Evolutionary conservation across 2,113 vertebrate genomes (phyloP).

Genomic region (Toxotes chatareus): DNA sequence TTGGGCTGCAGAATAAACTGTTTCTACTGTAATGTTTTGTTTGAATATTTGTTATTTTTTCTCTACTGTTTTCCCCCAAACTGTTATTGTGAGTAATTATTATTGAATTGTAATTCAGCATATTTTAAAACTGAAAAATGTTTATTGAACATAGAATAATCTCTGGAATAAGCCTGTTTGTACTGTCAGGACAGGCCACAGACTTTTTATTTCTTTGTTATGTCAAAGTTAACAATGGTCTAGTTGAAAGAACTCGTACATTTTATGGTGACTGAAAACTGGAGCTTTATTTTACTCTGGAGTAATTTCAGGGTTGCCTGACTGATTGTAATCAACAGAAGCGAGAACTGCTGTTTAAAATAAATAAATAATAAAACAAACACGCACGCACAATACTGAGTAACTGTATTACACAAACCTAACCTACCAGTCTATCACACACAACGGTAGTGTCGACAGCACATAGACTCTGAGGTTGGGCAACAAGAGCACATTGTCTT

Average conservation of each 20-base stretch:
- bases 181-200: background rate
- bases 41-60: background rate
- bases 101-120: background rate
- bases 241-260: background rate
- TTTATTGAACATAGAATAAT: background rate
- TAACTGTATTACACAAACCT: background rate
- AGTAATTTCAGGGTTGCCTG: background rate
- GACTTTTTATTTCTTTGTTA: background rate
- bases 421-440: conserved; percentile 21
- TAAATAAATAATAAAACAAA: background rate
- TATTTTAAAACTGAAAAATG: background rate
- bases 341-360: background rate
- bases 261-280: background rate
- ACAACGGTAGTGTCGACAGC: conserved; percentile 12
- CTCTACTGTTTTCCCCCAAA: background rate
- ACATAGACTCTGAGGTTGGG: conserved; percentile 23
- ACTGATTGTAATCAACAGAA: background rate
- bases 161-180: background rate
- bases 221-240: background rate
- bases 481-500: conserved; percentile 39
- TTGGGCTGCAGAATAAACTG: too few species aligned
- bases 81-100: too few species aligned
- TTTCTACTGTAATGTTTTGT: background rate
- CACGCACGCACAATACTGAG: background rate
- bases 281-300: background rate